Evolutionary conservation across 2,113 vertebrate species (phyloP).

Genomic region (Podocnemis expansa): DNA sequence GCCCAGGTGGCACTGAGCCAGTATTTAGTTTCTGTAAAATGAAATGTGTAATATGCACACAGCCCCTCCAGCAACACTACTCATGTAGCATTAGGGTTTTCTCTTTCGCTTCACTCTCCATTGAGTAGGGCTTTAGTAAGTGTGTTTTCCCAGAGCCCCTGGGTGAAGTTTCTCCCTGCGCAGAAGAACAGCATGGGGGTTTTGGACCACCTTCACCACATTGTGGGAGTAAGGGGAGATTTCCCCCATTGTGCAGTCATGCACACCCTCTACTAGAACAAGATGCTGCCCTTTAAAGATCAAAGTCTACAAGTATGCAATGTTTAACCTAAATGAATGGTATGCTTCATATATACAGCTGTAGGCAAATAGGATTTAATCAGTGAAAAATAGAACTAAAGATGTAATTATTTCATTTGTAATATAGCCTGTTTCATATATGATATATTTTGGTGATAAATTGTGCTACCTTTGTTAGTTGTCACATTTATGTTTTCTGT

Average conservation of each 20-base stretch:
- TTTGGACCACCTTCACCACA: no score
- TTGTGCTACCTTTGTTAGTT: not conserved
- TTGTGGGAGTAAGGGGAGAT: not conserved
- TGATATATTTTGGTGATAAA: not conserved
- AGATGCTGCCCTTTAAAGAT: not conserved
- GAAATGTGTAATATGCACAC: no score
- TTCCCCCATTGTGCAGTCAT: not conserved
- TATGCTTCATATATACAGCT: not conserved
- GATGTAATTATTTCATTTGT: not conserved
- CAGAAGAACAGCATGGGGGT: no score
- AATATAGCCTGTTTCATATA: not conserved
- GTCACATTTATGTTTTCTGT: not conserved
- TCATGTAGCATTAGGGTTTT: no score
- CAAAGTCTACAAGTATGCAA: not conserved
- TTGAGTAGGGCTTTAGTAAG: no score
- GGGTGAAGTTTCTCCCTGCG: no score
- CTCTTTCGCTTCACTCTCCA: no score
- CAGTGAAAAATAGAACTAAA: not conserved
- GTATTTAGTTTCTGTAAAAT: no score
- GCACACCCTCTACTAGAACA: not conserved
- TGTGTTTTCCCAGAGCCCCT: no score
- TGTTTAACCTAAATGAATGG: not conserved
- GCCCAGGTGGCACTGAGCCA: no score
- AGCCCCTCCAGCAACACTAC: no score
- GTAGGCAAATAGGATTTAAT: not conserved